Conservation (phyloP, 2,797 vertebrate species). For the Microhierax caerulescens region DNA sequence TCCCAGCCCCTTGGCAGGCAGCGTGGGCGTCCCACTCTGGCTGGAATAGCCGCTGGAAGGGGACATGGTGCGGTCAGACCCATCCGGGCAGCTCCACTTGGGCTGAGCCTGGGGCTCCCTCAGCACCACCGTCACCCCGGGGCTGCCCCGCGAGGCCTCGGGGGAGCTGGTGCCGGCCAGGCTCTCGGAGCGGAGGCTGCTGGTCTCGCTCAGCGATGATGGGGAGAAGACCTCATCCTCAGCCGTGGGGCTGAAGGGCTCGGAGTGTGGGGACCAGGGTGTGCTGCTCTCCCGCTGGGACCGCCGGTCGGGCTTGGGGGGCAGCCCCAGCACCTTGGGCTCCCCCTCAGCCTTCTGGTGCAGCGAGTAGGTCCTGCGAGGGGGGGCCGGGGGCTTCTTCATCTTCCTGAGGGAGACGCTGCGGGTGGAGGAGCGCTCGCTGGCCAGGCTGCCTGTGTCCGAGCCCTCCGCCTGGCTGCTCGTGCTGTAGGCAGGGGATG, state of each 20-base stretch:
- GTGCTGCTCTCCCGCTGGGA: neutral
- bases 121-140: neutral
- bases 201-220: conserved; percentile 6
- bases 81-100: conserved; percentile 64
- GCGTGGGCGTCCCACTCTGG: conserved; percentile 93
- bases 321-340: conserved; percentile 69
- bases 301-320: conserved; percentile 73
- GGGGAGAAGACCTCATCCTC: conserved; percentile 68
- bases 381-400: conserved; percentile 86
- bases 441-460: conserved; percentile 78
- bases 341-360: conserved; percentile 69
- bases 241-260: neutral
- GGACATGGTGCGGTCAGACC: conserved; percentile 89
- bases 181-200: conserved; percentile 46
- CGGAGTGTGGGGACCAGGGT: conserved; percentile 44
- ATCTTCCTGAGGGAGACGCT: conserved; percentile 90
- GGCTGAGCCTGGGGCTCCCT: conserved; percentile 39
- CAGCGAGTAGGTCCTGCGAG: conserved; percentile 86
- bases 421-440: conserved; percentile 78
- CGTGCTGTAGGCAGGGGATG: conserved; percentile 61
- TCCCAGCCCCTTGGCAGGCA: conserved; percentile 83
- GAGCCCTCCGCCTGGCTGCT: conserved; percentile 72
- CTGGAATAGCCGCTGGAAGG: conserved; percentile 98
- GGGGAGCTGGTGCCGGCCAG: conserved; percentile 31
- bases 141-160: conserved; percentile 13